Evolutionary conservation across 2,797 vertebrate genomes (phyloP).

Genomic region (Scomberomorus guttatus): DNA sequence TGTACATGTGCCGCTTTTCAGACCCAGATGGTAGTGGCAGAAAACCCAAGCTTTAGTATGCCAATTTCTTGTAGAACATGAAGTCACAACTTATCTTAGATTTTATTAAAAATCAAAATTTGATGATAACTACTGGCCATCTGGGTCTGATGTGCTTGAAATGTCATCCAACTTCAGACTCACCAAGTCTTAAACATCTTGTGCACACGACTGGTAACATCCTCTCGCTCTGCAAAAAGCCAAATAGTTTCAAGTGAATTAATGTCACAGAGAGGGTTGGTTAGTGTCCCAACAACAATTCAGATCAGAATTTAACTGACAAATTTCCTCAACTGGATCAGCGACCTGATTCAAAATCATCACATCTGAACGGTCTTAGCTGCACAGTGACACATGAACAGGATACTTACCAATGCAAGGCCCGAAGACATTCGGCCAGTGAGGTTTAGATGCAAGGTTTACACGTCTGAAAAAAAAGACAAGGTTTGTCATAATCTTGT

Average conservation of each 20-base stretch:
- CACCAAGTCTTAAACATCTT: conserved; percentile 6
- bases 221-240: neutral
- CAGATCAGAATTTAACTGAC: conserved; percentile 77
- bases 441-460: no score
- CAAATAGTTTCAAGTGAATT: accelerated
- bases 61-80: neutral
- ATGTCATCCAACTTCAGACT: neutral
- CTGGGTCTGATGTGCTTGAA: conserved; percentile 1
- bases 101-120: no score
- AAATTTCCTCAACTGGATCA: conserved; percentile 84
- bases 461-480: conserved; percentile 3
- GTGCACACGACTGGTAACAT: accelerated
- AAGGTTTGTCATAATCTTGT: accelerated
- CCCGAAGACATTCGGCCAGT: accelerated
- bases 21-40: conserved; percentile 23
- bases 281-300: accelerated
- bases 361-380: conserved; percentile 55
- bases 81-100: neutral
- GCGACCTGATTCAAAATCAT: conserved; percentile 89
- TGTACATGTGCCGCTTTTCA: neutral
- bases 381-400: accelerated
- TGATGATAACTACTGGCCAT: neutral
- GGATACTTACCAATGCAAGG: conserved; percentile 45
- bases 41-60: neutral
- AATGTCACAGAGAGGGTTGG: accelerated